Evolutionary conservation across 2,113 vertebrate species (phyloP).

Genomic region (Ammodytes marinus): DNA sequence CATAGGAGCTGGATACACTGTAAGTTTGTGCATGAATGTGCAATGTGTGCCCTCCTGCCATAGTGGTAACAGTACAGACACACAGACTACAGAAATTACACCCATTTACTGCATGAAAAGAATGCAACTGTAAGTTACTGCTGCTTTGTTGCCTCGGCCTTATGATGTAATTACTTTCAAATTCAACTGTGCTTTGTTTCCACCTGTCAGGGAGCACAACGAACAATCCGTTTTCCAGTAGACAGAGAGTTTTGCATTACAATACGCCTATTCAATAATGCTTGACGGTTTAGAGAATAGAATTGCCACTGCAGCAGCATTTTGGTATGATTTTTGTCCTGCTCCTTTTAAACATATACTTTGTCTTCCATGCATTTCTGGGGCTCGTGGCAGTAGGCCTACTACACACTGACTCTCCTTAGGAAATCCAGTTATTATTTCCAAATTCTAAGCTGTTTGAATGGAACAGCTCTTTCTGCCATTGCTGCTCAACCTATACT

Average conservation of each 20-base stretch:
- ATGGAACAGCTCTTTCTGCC: too few species aligned
- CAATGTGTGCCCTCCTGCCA: background rate
- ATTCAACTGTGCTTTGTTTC: conserved; percentile 65
- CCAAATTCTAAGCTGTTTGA: too few species aligned
- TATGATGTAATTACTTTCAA: conserved; percentile 58
- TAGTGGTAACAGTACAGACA: background rate
- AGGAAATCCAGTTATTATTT: too few species aligned
- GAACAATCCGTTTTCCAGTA: conserved; percentile 50
- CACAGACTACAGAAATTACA: background rate
- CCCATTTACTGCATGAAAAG: conserved; percentile 39
- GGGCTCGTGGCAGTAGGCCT: too few species aligned
- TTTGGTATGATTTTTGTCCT: background rate
- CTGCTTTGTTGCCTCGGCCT: conserved; percentile 51
- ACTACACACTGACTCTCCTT: too few species aligned
- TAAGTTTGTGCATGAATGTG: background rate
- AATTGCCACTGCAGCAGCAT: background rate
- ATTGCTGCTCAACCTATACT: too few species aligned
- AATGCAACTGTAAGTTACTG: conserved; percentile 56
- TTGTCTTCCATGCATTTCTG: too few species aligned
- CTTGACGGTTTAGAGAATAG: conserved; percentile 27
- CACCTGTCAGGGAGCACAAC: conserved; percentile 59
- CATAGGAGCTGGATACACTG: background rate
- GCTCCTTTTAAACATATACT: background rate
- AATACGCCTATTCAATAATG: conserved; percentile 33
- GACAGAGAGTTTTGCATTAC: conserved; percentile 52